Conservation (phyloP, 2,888 invertebrate species). For the Pantelozetes paolii region DNA sequence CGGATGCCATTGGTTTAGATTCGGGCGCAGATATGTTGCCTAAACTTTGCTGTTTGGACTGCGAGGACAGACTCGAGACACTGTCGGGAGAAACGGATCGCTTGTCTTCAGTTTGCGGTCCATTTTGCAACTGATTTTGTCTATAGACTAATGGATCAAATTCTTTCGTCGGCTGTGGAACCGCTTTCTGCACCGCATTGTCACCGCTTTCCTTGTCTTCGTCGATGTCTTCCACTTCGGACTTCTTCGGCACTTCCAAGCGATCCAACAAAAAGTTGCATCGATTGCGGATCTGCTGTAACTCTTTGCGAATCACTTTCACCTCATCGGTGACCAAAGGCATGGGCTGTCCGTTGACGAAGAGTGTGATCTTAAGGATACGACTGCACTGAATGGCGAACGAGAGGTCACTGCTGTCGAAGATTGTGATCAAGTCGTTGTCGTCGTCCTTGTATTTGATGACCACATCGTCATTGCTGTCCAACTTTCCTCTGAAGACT, state of each 20-base stretch:
- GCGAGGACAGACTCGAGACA: conserved; percentile 45
- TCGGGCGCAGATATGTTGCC: conserved; percentile 16
- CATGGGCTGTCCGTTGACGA: conserved; percentile 55
- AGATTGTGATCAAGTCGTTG: conserved; percentile 67
- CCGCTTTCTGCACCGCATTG: not conserved
- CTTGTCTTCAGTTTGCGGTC: conserved; percentile 39
- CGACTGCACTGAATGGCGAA: conserved; percentile 67
- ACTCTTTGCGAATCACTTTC: conserved; percentile 56
- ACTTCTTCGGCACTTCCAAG: conserved; percentile 42
- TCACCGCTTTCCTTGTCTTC: not conserved
- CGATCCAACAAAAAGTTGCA: conserved; percentile 60
- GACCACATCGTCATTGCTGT: conserved; percentile 62
- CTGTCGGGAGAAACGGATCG: conserved; percentile 44
- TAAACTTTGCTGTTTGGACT: conserved; percentile 43
- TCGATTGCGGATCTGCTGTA: conserved; percentile 59
- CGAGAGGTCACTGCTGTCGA: conserved; percentile 65
- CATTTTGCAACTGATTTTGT: conserved; percentile 40
- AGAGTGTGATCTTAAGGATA: conserved; percentile 62
- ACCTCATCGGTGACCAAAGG: conserved; percentile 54
- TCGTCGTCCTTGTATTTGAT: conserved; percentile 71
- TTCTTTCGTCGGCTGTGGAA: conserved; percentile 45
- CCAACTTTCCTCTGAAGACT: conserved; percentile 63
- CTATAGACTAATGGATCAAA: conserved; percentile 46
- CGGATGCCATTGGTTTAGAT: not conserved
- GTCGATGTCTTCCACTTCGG: not conserved